Base-by-base conservation (phyloP, 1,140 invertebrate species). In the Wasmannia auropunctata region DNA sequence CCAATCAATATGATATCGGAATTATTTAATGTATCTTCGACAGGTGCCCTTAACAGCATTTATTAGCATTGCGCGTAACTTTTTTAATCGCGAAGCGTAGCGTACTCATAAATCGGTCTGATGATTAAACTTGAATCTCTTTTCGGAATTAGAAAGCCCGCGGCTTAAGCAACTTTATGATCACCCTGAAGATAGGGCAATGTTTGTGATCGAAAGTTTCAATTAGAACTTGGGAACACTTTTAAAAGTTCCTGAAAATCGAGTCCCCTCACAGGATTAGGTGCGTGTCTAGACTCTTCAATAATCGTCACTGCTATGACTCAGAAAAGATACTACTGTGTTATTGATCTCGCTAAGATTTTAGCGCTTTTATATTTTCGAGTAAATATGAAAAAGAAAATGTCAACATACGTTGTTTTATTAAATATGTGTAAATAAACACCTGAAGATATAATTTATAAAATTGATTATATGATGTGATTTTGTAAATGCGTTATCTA, bases 161-260 rank as follows among this genome's bases (percentile, higher is more conserved):
- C 72, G 80, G 74, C 79, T 89, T 76, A 58, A 63, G 74, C 56
- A 87, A 87, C 87, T 89, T 89, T 80, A 74, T 87, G 87, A 89
- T 89, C 87, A 69, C 67, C 34, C 56, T 25, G 28, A 46, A 56
- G 80, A 88, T 84, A 69, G 81, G 70, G 67, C 86, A 40, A 75
- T 87, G 86, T 87, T 87, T 85, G 86, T 85, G 81, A 89, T 85
- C 67, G 79, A 54, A 76, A 89, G 51, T 77, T 87, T 80, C 86
- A 75, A 89, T 89, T 77, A 75, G 80, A 88, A 87, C 80, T 87
- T 79, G 49, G 22, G 51, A 79, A 65, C 70, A 85, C 79, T 85
- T 83, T 83, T 87, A 85, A 88, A 75, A 87, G 60, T 81, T 62
- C 11, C 37, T 37, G 54, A 56, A 77, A 83, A 87, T 76, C 49